phyloP scores from a whole-genome alignment of 2,113 vertebrate species.

The Spea bombifrons region DNA sequence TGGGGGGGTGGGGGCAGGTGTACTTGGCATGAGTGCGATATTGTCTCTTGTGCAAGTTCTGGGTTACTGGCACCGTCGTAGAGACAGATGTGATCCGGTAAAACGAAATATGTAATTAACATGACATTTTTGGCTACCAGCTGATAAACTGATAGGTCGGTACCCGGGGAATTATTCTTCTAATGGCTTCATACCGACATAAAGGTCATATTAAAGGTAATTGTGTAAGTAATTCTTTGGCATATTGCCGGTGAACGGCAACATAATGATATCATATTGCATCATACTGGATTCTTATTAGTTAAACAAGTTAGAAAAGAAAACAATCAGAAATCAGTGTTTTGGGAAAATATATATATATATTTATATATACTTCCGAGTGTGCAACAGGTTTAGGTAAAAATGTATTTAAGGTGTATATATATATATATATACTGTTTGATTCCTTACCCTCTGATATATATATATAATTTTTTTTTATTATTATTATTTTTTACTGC shows the following conservation, averaged over 20 bases:
- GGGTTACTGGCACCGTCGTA: neutral
- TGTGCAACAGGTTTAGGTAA: too few relatives aligned
- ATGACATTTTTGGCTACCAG: constrained; percentile 27
- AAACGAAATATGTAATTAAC: constrained; percentile 24
- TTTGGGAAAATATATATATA: too few relatives aligned
- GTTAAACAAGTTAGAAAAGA: too few relatives aligned
- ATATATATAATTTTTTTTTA: too few relatives aligned
- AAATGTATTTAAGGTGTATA: too few relatives aligned
- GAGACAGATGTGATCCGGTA: neutral
- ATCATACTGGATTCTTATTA: neutral
- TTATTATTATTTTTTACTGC: too few relatives aligned
- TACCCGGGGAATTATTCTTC: constrained; percentile 27
- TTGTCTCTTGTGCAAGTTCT: neutral
- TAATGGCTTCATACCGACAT: constrained; percentile 21
- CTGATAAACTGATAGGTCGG: constrained; percentile 9
- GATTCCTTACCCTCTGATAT: too few relatives aligned
- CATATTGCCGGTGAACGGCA: neutral
- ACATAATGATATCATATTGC: neutral
- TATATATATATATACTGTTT: too few relatives aligned
- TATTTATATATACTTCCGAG: too few relatives aligned
- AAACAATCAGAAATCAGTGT: too few relatives aligned
- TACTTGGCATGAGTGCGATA: neutral
- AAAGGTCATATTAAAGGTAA: constrained; percentile 16
- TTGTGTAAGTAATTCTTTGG: constrained; percentile 34
- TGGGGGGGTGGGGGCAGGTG: constrained; percentile 59